Conservation (phyloP, 2,113 vertebrate genomes). For the Onychorhynchus coronatus region DNA sequence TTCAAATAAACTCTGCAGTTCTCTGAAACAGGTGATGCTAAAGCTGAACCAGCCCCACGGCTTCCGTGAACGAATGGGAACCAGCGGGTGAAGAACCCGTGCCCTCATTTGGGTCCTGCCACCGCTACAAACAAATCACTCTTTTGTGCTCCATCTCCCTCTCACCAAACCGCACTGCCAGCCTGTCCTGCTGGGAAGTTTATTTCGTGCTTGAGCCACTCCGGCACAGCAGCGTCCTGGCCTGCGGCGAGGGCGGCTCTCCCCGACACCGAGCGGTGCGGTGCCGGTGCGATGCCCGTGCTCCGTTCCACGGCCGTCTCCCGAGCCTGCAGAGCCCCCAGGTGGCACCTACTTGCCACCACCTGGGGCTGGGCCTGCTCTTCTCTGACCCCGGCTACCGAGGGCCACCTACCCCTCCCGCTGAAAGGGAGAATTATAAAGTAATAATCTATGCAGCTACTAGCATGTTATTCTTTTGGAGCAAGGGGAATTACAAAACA, state of each 20-base stretch:
- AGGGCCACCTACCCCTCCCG: background rate
- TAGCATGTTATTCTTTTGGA: background rate
- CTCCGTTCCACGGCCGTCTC: background rate
- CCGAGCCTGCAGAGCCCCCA: conserved; percentile 52
- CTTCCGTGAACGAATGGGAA: background rate
- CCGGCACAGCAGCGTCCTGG: background rate
- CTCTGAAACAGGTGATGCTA: background rate
- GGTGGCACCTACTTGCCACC: conserved; percentile 32
- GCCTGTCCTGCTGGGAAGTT: background rate
- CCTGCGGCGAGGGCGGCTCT: background rate
- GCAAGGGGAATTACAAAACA: background rate
- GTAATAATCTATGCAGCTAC: background rate
- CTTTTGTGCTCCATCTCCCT: background rate
- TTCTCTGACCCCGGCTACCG: background rate
- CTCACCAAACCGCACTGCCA: background rate
- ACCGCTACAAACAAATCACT: background rate
- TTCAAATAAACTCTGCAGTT: background rate
- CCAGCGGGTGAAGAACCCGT: background rate
- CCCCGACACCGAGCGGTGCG: background rate
- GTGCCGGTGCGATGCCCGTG: background rate
- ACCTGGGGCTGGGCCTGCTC: background rate
- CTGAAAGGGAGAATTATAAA: background rate
- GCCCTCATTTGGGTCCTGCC: background rate
- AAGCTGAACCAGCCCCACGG: background rate
- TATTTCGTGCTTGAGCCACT: rapidly evolving